These are phyloP conservation scores for Phylloscopus whistleri DNA, from an alignment of 2,113 vertebrate genomes.

Conservation along the genomic window DNA sequence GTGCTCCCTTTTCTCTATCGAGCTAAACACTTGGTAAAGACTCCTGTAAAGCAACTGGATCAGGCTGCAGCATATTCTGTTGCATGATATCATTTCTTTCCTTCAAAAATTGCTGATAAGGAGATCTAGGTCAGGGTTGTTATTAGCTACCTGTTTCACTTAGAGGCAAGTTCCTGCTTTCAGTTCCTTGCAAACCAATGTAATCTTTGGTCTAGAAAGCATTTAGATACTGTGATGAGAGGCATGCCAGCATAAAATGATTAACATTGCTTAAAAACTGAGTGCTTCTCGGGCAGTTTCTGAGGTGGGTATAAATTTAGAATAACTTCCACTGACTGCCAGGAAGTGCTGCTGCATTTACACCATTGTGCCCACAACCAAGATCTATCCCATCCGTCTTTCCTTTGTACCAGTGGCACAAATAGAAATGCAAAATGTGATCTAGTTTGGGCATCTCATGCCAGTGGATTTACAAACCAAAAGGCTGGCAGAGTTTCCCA, in stretches of 20 bases:
- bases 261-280: background rate
- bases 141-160: background rate
- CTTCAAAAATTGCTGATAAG: background rate
- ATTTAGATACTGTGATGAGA: background rate
- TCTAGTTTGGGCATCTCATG: background rate
- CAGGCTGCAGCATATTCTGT: background rate
- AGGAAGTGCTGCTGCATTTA: background rate
- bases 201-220: constrained; percentile 21
- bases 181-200: background rate
- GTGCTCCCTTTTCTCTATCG: background rate
- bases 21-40: background rate
- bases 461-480: constrained; percentile 40
- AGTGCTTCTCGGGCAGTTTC: background rate
- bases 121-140: constrained; percentile 18
- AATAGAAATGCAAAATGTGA: constrained; percentile 34
- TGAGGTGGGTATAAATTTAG: background rate
- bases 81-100: background rate
- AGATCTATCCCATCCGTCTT: background rate
- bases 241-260: background rate
- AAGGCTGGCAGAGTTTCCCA: constrained; percentile 20
- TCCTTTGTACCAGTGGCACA: constrained; percentile 9
- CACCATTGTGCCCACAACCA: background rate
- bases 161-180: background rate
- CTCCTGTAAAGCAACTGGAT: background rate
- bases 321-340: background rate